Percentiles rank a stretch among this genome's conserved stretches.
Conservation (phyloP, 2,113 vertebrate genomes). For the Myrmophylax atrothorax region DNA sequence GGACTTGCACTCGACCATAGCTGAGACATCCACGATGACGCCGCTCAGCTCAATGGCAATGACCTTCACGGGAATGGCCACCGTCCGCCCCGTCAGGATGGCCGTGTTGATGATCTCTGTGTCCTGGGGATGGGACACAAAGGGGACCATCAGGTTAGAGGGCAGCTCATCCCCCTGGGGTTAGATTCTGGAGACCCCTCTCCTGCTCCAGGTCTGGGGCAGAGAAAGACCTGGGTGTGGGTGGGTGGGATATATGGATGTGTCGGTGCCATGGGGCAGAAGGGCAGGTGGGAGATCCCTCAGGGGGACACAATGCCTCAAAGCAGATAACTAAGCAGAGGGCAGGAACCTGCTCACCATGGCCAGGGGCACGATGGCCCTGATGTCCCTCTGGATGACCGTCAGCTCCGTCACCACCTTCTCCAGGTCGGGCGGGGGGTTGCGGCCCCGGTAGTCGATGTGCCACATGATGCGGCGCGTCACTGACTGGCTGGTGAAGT, state of each 20-base stretch:
- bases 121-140: constrained; percentile 74
- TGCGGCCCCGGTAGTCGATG: constrained; percentile 91
- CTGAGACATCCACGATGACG: constrained; percentile 84
- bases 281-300: not conserved
- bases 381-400: constrained; percentile 93
- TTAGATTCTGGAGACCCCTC: not conserved
- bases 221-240: not conserved
- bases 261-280: fast-evolving
- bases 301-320: not conserved
- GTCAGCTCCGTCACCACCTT: constrained; percentile 95
- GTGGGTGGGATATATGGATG: not conserved
- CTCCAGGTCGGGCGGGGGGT: constrained; percentile 86
- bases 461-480: constrained; percentile 98
- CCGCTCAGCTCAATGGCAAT: constrained; percentile 94
- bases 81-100: constrained; percentile 92
- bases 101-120: constrained; percentile 98
- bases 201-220: not conserved
- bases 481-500: constrained; percentile 98
- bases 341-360: constrained; percentile 83
- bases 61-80: constrained; percentile 96
- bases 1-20: constrained; percentile 90
- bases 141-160: fast-evolving
- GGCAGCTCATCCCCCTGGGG: not conserved
- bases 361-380: constrained; percentile 93
- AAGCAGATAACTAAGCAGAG: not conserved